Base-by-base conservation (phyloP, 2,888 invertebrate genomes). In the Cheilosia impressa region DNA sequence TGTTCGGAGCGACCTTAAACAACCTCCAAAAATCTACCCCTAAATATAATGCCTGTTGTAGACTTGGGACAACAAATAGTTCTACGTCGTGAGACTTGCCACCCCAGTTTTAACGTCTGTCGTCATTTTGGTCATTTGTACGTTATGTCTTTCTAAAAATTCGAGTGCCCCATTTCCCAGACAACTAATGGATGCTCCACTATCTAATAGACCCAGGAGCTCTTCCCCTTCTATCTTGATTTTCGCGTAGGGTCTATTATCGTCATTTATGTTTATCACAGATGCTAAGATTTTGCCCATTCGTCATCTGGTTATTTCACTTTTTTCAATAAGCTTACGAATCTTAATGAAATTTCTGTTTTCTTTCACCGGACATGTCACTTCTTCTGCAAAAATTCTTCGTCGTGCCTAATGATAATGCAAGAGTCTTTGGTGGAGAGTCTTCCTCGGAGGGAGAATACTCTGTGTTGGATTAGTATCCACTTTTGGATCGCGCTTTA, bases 161-260 rank as follows among this genome's bases (percentile, higher is more conserved):
- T 68, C 17, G 2, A 52, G 7, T 41, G 38, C 50, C 4, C 19
- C 58, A 6, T 71, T 71, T 9, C 69, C 69, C 13, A 69, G 19
- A 27, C 45, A 55, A 1, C 43, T 57, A 17, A 57, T 41, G 1
- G 57, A 57, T 13, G 57, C 58, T 34, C 58, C 58, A 24, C 69
- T 58, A 58, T 71, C 58, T 19, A 71, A 38, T 2, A 71, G 45
- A 0, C 50, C 58, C 15, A n/a, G 1, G 0, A 71, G 1, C 3
- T 71, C 69, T 10, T 38, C 34, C 4, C 34, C 58, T 24, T 4
- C 53, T 55, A 55, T 43, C 31, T 19, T 15, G 4, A 57, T 5
- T 68, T 68, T 68, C 1, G 55, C 34, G 4, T 34, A 57, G n/a
- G 57, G 57, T 41, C 34, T 69, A 22, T 47, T 58, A n/a, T 69